Evolutionary conservation across 2,113 vertebrate species (phyloP).

Genomic region (Bubo blakistoni): DNA sequence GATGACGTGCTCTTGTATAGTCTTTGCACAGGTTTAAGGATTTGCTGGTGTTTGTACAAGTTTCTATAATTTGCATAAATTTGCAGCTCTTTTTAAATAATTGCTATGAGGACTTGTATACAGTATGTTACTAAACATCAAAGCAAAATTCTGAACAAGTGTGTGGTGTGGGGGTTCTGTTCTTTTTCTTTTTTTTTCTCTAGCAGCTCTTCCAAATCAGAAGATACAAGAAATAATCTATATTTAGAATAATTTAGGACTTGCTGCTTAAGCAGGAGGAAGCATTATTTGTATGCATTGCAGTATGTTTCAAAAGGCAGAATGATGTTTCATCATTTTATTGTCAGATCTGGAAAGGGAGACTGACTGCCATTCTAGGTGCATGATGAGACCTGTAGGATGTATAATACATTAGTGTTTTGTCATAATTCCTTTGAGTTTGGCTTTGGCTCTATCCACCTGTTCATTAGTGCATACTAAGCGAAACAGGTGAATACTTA

Average conservation of each 20-base stretch:
- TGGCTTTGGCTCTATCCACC: slow-evolving; percentile 76
- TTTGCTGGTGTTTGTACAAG: slow-evolving; percentile 1
- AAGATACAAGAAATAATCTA: slow-evolving; percentile 17
- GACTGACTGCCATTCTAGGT: slow-evolving; percentile 41
- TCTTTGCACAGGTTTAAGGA: neutral
- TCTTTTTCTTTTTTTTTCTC: neutral
- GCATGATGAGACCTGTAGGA: slow-evolving; percentile 74
- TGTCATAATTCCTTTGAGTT: slow-evolving; percentile 75
- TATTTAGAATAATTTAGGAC: slow-evolving; percentile 48
- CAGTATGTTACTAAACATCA: neutral
- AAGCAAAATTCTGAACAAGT: neutral
- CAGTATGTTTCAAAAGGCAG: slow-evolving; percentile 49
- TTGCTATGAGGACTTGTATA: neutral
- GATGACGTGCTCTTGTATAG: neutral
- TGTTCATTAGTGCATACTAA: slow-evolving; percentile 78
- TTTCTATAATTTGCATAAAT: slow-evolving; percentile 34
- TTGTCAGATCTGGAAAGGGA: slow-evolving; percentile 71
- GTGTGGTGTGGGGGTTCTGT: neutral
- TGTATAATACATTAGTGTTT: slow-evolving; percentile 63
- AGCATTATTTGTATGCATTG: slow-evolving; percentile 34
- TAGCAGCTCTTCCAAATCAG: slow-evolving; percentile 15
- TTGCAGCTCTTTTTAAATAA: neutral
- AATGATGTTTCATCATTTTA: slow-evolving; percentile 66
- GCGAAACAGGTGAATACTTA: slow-evolving; percentile 78
- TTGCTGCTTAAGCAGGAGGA: slow-evolving; percentile 44